Evolutionary conservation across 2,888 invertebrate species (phyloP).

Genomic region (Hololepta plana): DNA sequence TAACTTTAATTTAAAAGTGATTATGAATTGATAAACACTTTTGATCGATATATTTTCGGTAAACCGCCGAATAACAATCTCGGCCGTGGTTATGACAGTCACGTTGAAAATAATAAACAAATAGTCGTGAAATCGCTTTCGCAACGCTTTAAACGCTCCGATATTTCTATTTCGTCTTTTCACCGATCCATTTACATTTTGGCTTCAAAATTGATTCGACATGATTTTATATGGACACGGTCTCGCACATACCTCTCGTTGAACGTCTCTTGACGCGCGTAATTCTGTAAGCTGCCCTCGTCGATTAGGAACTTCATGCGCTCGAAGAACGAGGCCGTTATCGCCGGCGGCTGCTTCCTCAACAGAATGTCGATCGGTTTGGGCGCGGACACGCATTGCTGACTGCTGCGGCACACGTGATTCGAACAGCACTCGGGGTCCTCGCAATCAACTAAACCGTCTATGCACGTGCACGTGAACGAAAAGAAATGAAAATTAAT

Average conservation of each 20-base stretch:
- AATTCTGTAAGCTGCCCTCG: constrained; percentile 94
- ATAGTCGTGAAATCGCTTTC: too few species aligned
- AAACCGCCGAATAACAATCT: too few species aligned
- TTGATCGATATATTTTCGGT: too few species aligned
- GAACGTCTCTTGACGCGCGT: constrained; percentile 88
- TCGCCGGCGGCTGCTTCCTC: constrained; percentile 88
- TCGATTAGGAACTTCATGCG: constrained; percentile 97
- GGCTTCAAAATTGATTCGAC: constrained; percentile 9
- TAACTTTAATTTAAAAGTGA: too few species aligned
- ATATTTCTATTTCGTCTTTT: too few species aligned
- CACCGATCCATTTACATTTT: too few species aligned
- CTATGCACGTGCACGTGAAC: constrained; percentile 34
- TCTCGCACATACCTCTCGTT: constrained; percentile 71
- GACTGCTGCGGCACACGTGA: constrained; percentile 64
- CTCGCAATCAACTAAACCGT: constrained; percentile 92
- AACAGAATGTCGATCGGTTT: constrained; percentile 92
- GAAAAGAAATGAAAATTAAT: constrained; percentile 5
- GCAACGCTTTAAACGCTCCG: constrained; percentile 11
- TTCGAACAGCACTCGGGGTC: constrained; percentile 95
- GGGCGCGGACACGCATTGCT: constrained; percentile 84
- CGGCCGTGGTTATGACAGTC: too few species aligned
- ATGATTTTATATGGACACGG: constrained; percentile 1
- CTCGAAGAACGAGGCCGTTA: constrained; percentile 95
- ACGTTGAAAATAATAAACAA: too few species aligned
- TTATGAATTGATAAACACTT: too few species aligned